Base-by-base conservation (phyloP, 2,888 invertebrate genomes). In the Dexiosoma caninum region DNA sequence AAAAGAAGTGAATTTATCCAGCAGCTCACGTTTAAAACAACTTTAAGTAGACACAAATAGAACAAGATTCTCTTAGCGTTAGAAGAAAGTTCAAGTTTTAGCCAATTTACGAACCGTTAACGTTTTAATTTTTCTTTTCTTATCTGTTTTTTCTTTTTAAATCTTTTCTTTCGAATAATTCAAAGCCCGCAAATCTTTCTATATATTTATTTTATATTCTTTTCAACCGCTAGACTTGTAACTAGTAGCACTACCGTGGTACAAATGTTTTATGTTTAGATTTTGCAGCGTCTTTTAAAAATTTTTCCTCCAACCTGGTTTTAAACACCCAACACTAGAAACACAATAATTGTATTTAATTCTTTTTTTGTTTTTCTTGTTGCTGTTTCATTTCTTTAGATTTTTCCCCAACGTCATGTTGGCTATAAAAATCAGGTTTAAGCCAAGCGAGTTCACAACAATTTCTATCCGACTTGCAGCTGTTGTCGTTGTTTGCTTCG, bases 251-350 rank as follows among this genome's bases (percentile, higher is more conserved):
- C 87, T 87, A 89, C 88, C 89, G 88, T 87, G 86, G 85, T 89
- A 89, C 89, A 90, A 90, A 90, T 90, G 90, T 89, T 90, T 87
- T 88, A 83, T 84, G 86, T 85, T 85, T 84, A 85, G 87, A 85
- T 87, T 87, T 86, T 87, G 89, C 89, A 87, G 88, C 89, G 88
- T 89, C 90, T 90, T 90, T 89, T 90, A 90, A 90, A 89, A 90
- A 86, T 89, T 90, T 89, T 85, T 84, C 82, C 77, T 81, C 81
- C 81, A 81, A 81, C 81, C 81, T 69, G 77, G 64, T 71, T 78
- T 78, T 44, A 7, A 46, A 75, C 57, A 80, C 72, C 78, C 78
- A 78, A 67, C 72, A 78, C 77, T 51, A 51, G 51, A 53, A 64
- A 60, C 35, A 42, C n/a, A 64, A 69, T 70, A 69, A 75, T 59